Percentiles rank a stretch among this genome's conserved stretches.
phyloP scores from a whole-genome alignment of 1,140 invertebrate species.

The Drosophila orosa region DNA sequence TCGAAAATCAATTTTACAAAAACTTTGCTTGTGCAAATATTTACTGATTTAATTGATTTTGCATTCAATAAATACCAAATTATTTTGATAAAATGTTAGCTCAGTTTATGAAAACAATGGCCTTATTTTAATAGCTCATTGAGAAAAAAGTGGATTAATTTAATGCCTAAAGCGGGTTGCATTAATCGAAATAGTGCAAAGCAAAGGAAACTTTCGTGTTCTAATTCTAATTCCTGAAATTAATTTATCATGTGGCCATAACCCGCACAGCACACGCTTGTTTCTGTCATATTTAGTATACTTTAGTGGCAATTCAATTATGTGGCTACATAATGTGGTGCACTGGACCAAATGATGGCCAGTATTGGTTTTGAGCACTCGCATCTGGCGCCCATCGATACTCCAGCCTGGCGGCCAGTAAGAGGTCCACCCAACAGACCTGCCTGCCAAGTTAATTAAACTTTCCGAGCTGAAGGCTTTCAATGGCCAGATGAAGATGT shows the following conservation, averaged over 20 bases:
- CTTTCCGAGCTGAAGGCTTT: constrained; percentile 61
- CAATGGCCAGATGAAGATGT: constrained; percentile 71
- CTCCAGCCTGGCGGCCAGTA: constrained; percentile 24
- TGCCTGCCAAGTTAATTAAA: constrained; percentile 73
- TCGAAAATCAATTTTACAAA: background rate
- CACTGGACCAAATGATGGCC: constrained; percentile 2
- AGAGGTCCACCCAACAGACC: background rate
- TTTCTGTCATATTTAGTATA: constrained; percentile 42
- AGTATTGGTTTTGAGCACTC: constrained; percentile 19
- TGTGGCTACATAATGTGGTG: constrained; percentile 46
- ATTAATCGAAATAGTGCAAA: background rate
- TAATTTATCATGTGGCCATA: constrained; percentile 19
- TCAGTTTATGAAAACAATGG: background rate
- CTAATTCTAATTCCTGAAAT: constrained; percentile 15
- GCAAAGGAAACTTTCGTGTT: background rate
- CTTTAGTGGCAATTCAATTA: constrained; percentile 69
- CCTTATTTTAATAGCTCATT: background rate
- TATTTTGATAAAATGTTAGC: background rate
- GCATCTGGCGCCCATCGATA: constrained; percentile 21
- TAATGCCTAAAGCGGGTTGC: background rate
- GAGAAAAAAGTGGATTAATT: background rate
- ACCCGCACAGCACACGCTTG: constrained; percentile 2
- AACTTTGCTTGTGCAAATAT: background rate
- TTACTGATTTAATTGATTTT: constrained; percentile 3
- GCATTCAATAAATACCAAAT: background rate